Evolutionary conservation across 1,140 invertebrate genomes (phyloP).

Genomic region (Leptinotarsa defecta): DNA sequence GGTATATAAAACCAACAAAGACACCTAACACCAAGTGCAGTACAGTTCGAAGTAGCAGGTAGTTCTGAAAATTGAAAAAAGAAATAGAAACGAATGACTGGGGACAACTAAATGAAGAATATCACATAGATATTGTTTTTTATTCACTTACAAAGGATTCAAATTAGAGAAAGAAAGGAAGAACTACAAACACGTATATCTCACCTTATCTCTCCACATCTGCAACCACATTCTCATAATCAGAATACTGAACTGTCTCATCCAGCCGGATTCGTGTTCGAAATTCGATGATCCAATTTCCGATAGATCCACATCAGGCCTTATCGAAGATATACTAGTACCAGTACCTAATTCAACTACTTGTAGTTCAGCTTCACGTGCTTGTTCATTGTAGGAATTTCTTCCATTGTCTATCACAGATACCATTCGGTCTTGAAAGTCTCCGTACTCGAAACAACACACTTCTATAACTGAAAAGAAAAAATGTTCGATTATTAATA

Average conservation of each 20-base stretch:
- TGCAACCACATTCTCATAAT: slow-evolving; percentile 72
- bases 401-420: slow-evolving; percentile 66
- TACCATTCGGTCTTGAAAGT: slow-evolving; percentile 60
- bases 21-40: slow-evolving; percentile 72
- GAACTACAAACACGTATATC: neutral
- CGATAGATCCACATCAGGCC: neutral
- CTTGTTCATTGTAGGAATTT: slow-evolving; percentile 23
- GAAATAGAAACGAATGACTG: neutral
- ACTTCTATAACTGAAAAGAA: slow-evolving; percentile 74
- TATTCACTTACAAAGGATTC: too few species aligned
- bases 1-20: slow-evolving; percentile 71
- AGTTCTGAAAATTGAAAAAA: slow-evolving; percentile 62
- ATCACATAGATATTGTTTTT: too few species aligned
- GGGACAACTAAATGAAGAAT: too few species aligned
- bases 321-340: slow-evolving; percentile 15
- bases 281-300: slow-evolving; percentile 13
- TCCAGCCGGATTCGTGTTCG: slow-evolving; percentile 34
- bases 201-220: slow-evolving; percentile 72
- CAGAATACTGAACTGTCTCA: slow-evolving; percentile 67
- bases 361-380: neutral
- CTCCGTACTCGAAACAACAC: slow-evolving; percentile 75
- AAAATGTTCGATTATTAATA: slow-evolving; percentile 6
- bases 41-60: slow-evolving; percentile 69
- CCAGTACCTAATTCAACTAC: slow-evolving; percentile 3
- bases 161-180: too few species aligned